These are phyloP conservation scores for Pitta sordida DNA, from an alignment of 2,113 vertebrate species.

Conservation along the genomic window DNA sequence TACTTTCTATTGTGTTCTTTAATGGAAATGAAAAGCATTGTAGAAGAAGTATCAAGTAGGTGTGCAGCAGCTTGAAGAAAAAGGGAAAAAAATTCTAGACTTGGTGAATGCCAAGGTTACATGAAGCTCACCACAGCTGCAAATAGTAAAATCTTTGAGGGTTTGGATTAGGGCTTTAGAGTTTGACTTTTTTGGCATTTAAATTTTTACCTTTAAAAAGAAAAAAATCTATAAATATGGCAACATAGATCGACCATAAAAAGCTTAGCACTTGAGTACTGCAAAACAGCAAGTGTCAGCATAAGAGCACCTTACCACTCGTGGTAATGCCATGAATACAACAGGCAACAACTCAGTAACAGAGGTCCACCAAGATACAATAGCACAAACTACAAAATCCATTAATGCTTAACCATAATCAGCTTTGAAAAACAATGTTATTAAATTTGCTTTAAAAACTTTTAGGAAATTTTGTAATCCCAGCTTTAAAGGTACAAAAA, in stretches of 20 bases:
- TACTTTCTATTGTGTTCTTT: neutral
- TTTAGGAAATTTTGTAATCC: neutral
- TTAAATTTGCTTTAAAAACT: neutral
- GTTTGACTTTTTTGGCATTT: neutral
- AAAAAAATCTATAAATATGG: neutral
- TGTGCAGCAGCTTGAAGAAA: neutral
- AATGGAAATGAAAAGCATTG: neutral
- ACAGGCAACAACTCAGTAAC: neutral
- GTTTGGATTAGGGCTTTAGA: neutral
- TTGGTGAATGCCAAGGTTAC: neutral
- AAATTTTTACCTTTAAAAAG: neutral
- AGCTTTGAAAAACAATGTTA: neutral
- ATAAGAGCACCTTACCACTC: neutral
- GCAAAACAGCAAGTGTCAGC: neutral
- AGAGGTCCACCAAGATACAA: rapidly evolving
- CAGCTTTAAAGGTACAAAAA: neutral
- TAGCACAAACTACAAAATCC: neutral
- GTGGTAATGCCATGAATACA: neutral
- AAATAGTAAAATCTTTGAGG: neutral
- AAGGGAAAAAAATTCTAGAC: neutral
- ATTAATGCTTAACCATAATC: neutral
- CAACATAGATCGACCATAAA: neutral
- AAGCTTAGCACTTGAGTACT: neutral
- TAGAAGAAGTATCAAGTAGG: neutral
- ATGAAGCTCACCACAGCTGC: neutral